Conservation (phyloP, 35 echinoderm and acorn worm genomes). For the Strongylocentrotus purpuratus region DNA sequence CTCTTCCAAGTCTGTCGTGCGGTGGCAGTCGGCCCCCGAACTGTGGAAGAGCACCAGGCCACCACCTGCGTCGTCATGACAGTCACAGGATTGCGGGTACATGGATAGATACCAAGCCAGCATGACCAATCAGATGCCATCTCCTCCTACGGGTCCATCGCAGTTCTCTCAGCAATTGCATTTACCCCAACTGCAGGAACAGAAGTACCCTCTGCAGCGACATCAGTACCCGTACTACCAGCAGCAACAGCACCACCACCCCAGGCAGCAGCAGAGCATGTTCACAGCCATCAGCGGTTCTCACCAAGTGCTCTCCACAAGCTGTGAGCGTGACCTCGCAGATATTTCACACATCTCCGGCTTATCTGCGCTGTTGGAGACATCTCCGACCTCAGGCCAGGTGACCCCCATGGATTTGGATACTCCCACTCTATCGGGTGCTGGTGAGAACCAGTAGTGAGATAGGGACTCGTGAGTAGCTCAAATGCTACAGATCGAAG, state of each 20-base stretch:
- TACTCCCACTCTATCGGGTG: too few species aligned
- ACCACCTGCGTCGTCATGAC: neutral
- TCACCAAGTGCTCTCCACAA: neutral
- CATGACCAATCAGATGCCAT: neutral
- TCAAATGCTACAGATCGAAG: neutral
- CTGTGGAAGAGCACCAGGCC: neutral
- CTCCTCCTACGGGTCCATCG: neutral
- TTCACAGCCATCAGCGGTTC: neutral
- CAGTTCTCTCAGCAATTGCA: neutral
- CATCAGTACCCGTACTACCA: neutral
- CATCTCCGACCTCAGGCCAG: neutral
- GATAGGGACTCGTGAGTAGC: too few species aligned
- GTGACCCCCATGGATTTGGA: too few species aligned
- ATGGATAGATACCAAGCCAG: neutral
- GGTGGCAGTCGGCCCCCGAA: neutral
- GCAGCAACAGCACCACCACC: neutral
- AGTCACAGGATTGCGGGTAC: neutral
- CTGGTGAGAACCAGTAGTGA: too few species aligned
- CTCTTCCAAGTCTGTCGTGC: neutral
- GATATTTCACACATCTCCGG: neutral
- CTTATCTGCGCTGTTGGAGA: neutral
- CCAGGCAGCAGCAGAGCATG: neutral
- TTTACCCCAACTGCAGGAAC: neutral
- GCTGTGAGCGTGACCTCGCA: neutral
- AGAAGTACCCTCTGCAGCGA: neutral